Conservation (phyloP, 2,888 invertebrate species). For the Dascillus cervinus region DNA sequence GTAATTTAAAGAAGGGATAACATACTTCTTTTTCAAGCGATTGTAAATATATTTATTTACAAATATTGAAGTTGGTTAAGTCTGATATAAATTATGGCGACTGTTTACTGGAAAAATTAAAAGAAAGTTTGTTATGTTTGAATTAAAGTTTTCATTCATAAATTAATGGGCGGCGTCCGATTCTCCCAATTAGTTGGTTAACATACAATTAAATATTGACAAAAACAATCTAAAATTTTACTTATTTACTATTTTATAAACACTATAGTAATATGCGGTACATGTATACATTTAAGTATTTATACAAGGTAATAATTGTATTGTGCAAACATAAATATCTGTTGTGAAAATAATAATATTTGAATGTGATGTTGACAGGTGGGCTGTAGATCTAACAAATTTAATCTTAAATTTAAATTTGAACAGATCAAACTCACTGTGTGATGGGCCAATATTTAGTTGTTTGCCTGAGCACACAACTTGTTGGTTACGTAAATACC, state of each 20-base stretch:
- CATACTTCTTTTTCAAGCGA: no score
- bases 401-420: slow-evolving; percentile 46
- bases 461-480: slow-evolving; percentile 43
- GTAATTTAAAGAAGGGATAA: no score
- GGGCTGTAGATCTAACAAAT: slow-evolving; percentile 42
- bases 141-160: no score
- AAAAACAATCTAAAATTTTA: no score
- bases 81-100: no score
- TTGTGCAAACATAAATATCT: slow-evolving; percentile 32
- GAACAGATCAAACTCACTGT: slow-evolving; percentile 43
- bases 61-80: no score
- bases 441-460: slow-evolving; percentile 45
- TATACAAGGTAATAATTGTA: slow-evolving; percentile 23
- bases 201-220: no score
- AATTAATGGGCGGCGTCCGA: no score
- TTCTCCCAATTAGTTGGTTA: no score
- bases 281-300: slow-evolving; percentile 6
- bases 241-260: slow-evolving; percentile 1
- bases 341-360: slow-evolving; percentile 37
- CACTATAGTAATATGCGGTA: slow-evolving; percentile 1
- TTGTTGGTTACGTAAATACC: slow-evolving; percentile 44
- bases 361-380: slow-evolving; percentile 41
- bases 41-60: no score
- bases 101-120: no score
- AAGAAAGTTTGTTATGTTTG: no score